Evolutionary conservation across 2,797 vertebrate genomes (phyloP).

Genomic region (Cryptoprocta ferox): DNA sequence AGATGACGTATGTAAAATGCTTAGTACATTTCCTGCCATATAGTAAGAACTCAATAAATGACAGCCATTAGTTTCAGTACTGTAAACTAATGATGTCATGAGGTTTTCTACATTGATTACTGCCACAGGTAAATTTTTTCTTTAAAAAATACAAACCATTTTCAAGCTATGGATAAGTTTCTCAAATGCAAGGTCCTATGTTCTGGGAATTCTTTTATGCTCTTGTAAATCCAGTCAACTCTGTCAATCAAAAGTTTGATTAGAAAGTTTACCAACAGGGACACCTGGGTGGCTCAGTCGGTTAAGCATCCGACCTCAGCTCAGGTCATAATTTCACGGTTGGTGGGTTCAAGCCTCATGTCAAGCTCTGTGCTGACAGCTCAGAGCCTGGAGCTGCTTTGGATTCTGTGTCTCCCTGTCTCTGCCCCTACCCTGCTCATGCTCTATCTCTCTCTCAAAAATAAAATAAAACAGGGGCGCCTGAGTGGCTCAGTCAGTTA

Average conservation of each 20-base stretch:
- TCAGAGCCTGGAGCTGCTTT: too few species aligned
- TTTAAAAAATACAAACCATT: background rate
- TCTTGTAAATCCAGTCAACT: background rate
- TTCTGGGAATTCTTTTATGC: background rate
- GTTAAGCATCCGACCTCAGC: too few species aligned
- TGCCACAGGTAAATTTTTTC: background rate
- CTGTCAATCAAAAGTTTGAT: background rate
- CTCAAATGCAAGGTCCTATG: background rate
- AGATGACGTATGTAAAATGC: constrained; percentile 46
- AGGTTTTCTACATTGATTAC: constrained; percentile 20
- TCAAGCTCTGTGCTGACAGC: too few species aligned
- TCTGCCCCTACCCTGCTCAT: too few species aligned
- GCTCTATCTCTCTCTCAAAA: too few species aligned
- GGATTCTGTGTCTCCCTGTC: too few species aligned
- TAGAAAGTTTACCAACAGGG: background rate
- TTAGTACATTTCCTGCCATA: constrained; percentile 53
- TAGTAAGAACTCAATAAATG: constrained; percentile 37
- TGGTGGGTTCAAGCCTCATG: too few species aligned
- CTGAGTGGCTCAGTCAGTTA: too few species aligned
- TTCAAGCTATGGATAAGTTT: constrained; percentile 25
- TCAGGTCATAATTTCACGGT: too few species aligned
- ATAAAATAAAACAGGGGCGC: too few species aligned
- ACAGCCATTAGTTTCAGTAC: background rate
- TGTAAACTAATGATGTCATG: constrained; percentile 10
- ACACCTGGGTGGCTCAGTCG: too few species aligned